phyloP scores from a whole-genome alignment of 2,113 vertebrate genomes.

The Hoplias malabaricus region DNA sequence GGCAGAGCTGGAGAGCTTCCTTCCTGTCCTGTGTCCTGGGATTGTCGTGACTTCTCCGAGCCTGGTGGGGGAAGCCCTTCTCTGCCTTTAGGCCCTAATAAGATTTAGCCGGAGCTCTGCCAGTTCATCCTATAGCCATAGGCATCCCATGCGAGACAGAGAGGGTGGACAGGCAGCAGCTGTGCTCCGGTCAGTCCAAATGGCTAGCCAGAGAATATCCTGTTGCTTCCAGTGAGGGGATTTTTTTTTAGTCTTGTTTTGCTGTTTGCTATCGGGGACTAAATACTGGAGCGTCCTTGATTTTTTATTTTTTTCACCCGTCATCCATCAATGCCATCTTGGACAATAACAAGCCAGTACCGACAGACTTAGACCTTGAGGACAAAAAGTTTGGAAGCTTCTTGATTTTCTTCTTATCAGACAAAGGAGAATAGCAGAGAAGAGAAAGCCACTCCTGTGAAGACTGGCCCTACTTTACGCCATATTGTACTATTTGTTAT shows the following conservation, averaged over 20 bases:
- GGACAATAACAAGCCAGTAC: conserved; percentile 48
- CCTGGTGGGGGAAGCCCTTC: not conserved
- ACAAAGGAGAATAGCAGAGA: no score
- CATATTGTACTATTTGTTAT: conserved; percentile 12
- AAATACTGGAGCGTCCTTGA: no score
- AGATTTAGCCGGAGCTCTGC: conserved; percentile 58
- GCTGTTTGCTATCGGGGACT: conserved; percentile 1
- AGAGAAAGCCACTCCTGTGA: conserved; percentile 39
- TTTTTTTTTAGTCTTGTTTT: conserved; percentile 6
- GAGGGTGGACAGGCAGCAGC: conserved; percentile 38
- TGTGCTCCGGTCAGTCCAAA: conserved; percentile 52
- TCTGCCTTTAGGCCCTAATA: conserved; percentile 52
- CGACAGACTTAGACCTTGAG: conserved; percentile 37
- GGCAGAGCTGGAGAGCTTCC: not conserved
- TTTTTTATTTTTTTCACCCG: no score
- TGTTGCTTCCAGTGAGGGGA: not conserved
- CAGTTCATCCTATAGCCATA: conserved; percentile 46
- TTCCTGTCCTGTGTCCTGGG: not conserved
- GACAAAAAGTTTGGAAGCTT: no score
- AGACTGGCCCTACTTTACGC: not conserved
- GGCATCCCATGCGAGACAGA: conserved; percentile 43
- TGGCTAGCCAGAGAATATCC: conserved; percentile 43
- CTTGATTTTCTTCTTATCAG: not conserved
- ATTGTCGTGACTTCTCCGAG: not conserved
- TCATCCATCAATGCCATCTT: no score